Base-by-base conservation (phyloP, 1,140 invertebrate species). In the Triops cancriformis region DNA sequence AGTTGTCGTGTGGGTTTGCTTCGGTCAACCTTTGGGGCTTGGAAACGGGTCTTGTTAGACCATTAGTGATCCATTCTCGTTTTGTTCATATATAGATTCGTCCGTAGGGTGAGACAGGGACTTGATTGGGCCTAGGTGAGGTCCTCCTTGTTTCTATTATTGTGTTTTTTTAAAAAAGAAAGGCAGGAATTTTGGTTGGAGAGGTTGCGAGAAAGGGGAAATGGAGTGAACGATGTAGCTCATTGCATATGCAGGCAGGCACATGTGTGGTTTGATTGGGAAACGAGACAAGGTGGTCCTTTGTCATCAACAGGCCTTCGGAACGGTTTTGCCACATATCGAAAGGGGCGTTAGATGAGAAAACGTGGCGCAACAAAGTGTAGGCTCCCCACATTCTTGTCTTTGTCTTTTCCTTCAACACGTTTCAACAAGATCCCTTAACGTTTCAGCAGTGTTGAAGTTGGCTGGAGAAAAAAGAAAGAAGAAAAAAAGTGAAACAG, bases 61-160 rank as follows among this genome's bases (percentile, higher is more conserved):
- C 51, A 64, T 64, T 64, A 64, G 51, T 64, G 51, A 64, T 64
- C 51, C 51, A 64, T 64, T 64, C 51, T 64, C 18, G 51, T 23
- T 64, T 64, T 3, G 14, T 64, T 64, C 51, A n/a, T 64, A 64
- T 64, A 64, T 64, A 64, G 51, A n/a, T 45, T 45, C 18, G 18
- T 64, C 18, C 18, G 51, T 64, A 23, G 51, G 23, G n/a, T n/a
- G n/a, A n/a, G n/a, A n/a, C n/a, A n/a, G n/a, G n/a, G n/a, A n/a
- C 51, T 64, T 64, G 51, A 64, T 64, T 64, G 51, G 51, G 51
- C 18, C 51, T 37, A 37, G 31, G 51, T 64, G 6, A 45, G 43
- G 43, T 45, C 18, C 51, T 18, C 23, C 18, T 10, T 9, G 51
- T 6, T 18, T 64, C 51, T 23, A 23, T n/a, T n/a, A 23, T 6